Evolutionary conservation across 64 coral and sea anemone species (phyloP).

Genomic region (Cladopsammia gracilis): DNA sequence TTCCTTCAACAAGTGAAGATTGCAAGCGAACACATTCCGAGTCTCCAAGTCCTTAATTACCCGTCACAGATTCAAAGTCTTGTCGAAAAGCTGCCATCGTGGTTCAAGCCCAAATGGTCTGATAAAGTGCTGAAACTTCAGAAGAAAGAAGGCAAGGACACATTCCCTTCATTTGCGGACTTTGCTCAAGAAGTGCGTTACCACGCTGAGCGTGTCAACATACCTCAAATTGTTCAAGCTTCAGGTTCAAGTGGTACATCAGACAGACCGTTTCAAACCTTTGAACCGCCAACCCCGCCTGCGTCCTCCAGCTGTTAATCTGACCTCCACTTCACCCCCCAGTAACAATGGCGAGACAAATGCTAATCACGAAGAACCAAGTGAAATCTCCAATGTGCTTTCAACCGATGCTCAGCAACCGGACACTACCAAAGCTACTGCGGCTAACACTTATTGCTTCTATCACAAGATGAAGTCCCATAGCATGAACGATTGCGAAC

Average conservation of each 20-base stretch:
- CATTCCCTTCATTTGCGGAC: slow-evolving; percentile 61
- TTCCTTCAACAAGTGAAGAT: slow-evolving; percentile 47
- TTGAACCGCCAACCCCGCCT: background rate
- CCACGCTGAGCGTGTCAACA: slow-evolving; percentile 67
- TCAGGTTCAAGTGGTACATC: background rate
- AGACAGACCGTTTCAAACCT: background rate
- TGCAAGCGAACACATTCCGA: background rate
- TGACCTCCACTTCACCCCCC: slow-evolving; percentile 1
- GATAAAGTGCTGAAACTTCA: slow-evolving; percentile 68
- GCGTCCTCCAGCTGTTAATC: background rate
- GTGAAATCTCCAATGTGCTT: background rate
- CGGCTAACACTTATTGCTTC: slow-evolving; percentile 53
- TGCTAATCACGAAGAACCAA: background rate
- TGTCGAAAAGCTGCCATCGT: slow-evolving; percentile 68
- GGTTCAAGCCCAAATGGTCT: slow-evolving; percentile 74
- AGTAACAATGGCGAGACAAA: background rate
- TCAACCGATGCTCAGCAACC: slow-evolving; percentile 37
- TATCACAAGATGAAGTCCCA: slow-evolving; percentile 67
- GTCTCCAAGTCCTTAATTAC: background rate
- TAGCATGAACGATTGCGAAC: slow-evolving; percentile 63
- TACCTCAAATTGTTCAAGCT: slow-evolving; percentile 31
- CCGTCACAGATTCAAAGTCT: slow-evolving; percentile 65
- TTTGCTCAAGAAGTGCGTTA: slow-evolving; percentile 61
- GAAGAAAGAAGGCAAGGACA: slow-evolving; percentile 30
- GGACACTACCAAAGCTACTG: background rate